phyloP scores from a whole-genome alignment of 2,888 invertebrate genomes.

The Papilio elwesi region DNA sequence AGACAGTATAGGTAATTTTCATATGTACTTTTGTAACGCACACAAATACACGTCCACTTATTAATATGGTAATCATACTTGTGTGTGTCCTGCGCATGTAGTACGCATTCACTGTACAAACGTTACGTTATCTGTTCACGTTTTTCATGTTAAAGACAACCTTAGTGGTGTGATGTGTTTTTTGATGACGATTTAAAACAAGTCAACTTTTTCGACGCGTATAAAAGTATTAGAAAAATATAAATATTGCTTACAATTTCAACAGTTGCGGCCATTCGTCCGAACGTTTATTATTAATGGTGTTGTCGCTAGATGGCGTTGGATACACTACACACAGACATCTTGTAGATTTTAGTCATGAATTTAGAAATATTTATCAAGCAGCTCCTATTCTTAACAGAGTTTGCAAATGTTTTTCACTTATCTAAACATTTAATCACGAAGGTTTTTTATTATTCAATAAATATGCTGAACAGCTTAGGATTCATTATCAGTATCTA shows the following conservation, averaged over 20 bases:
- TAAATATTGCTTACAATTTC: background rate
- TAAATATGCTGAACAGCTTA: constrained; percentile 11
- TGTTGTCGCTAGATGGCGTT: constrained; percentile 31
- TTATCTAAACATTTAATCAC: background rate
- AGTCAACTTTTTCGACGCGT: too few species aligned
- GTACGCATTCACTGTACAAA: too few species aligned
- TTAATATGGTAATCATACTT: too few species aligned
- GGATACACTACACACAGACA: background rate
- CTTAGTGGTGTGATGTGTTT: too few species aligned
- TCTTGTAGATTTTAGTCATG: background rate
- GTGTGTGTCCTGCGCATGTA: too few species aligned
- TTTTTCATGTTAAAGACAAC: too few species aligned
- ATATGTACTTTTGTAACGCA: background rate
- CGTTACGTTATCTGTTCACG: too few species aligned
- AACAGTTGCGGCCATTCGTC: background rate
- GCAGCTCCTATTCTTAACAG: constrained; percentile 1
- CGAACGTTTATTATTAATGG: background rate
- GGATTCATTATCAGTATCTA: constrained; percentile 5
- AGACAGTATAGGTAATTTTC: background rate
- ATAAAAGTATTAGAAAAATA: too few species aligned
- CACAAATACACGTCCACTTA: background rate
- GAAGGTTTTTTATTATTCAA: constrained; percentile 24
- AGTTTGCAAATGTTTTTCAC: background rate
- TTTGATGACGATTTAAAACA: too few species aligned
- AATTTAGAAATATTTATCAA: constrained; percentile 6